Base-by-base conservation (phyloP, 1,140 invertebrate genomes). In the Chlorops oryzae region DNA sequence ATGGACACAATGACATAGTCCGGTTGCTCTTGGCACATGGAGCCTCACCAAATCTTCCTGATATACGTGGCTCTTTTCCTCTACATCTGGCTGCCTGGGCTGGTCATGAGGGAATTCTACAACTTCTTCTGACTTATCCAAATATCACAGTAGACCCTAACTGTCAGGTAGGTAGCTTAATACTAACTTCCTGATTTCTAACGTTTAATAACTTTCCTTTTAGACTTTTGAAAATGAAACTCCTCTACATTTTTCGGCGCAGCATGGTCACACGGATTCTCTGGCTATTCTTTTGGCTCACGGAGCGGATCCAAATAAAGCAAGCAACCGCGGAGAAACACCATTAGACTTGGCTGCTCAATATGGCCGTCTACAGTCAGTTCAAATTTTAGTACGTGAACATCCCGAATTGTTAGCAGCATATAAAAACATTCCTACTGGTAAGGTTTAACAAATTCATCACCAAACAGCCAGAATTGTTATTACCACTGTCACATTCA, bases 171-270 rank as follows among this genome's bases (percentile, higher is more conserved):
- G 78, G 76, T 75, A 4, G 39, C 40, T 17, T 7, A 23, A 9
- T 39, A 27, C 40, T 44, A 38, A 46, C 37, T 46, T 21, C 46
- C 50, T 23, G 21, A 28, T 52, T 35, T 28, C 32, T 10, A 41
- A 42, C 40, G 27, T 50, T 47, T 39, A 45, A n/a, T n/a, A n/a
- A n/a, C n/a, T 50, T 21, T 57, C 41, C 56, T 80, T 78, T 28
- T 79, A 95, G 88, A 97, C 94, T 44, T 83, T 87, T 62, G 89
- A 92, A 72, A 87, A 90, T 60, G 94, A 98, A 73, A 96, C 94
- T 20, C 87, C 94, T 12, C 76, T 98, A 52, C 90, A 97, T 65
- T 92, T 88, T 70, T 93, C 94, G 1, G 87, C 93, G 44, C 93
- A 98, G 71, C 95, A 94, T 74, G 95, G 94, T 7, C 91, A 96